Percentiles rank a stretch among this genome's conserved stretches.
These are phyloP conservation scores for Erithacus rubecula DNA, from an alignment of 2,797 vertebrate species.

Conservation along the genomic window DNA sequence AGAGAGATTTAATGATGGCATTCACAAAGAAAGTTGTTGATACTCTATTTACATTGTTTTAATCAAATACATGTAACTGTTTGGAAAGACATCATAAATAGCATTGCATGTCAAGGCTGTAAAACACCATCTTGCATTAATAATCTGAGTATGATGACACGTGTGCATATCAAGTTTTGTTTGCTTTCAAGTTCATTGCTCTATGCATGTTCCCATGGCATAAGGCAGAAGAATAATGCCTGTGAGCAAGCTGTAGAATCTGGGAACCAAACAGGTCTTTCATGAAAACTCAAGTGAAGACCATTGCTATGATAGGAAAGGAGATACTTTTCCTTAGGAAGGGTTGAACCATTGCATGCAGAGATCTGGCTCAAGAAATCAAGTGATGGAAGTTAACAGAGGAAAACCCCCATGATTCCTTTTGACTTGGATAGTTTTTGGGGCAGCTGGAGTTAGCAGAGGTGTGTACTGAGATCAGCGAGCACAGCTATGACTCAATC, in stretches of 20 bases:
- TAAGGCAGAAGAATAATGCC: not conserved
- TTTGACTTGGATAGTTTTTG: not conserved
- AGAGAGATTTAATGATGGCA: not conserved
- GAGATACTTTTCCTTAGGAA: not conserved
- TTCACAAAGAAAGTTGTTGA: not conserved
- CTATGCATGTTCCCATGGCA: not conserved
- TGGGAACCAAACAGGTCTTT: not conserved
- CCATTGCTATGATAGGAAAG: not conserved
- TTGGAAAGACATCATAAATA: not conserved
- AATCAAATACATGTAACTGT: not conserved
- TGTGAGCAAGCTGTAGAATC: not conserved
- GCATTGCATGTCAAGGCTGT: not conserved
- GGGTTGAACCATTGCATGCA: not conserved
- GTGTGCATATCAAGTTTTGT: not conserved
- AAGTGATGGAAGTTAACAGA: not conserved
- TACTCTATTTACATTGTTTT: not conserved
- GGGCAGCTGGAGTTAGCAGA: not conserved
- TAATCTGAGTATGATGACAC: not conserved
- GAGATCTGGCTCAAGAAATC: not conserved
- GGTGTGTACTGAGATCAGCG: not conserved
- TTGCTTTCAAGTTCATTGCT: not conserved
- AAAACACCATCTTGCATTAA: not conserved
- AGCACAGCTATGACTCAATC: not conserved
- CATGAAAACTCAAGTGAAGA: not conserved
- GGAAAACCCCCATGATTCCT: not conserved